Evolutionary conservation across 2,888 invertebrate genomes (phyloP).

Genomic region (Hirtodrosophila histrioides): DNA sequence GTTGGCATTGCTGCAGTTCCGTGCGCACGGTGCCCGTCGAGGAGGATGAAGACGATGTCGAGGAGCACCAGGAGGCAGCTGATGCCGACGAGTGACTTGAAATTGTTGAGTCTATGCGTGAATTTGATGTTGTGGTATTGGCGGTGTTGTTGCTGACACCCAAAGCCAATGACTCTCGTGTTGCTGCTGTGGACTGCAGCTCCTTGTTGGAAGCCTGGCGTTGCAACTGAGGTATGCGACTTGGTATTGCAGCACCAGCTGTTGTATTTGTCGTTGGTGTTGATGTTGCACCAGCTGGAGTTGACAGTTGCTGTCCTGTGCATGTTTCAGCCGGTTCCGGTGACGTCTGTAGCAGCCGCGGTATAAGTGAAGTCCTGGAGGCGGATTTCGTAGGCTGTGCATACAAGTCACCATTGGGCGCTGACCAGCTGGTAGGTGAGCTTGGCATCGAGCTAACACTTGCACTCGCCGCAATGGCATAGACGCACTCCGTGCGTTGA

Average conservation of each 20-base stretch:
- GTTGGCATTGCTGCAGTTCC: conserved; percentile 77
- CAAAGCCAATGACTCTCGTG: conserved; percentile 6
- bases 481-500: conserved; percentile 81
- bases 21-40: conserved; percentile 84
- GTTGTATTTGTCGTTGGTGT: conserved; percentile 8
- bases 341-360: conserved; percentile 51
- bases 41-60: conserved; percentile 64
- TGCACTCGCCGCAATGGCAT: conserved; percentile 74
- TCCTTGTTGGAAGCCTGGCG: conserved; percentile 62
- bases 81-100: conserved; percentile 60
- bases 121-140: conserved; percentile 20
- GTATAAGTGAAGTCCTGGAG: conserved; percentile 70
- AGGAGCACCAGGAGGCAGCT: conserved; percentile 49
- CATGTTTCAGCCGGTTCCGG: conserved; percentile 12
- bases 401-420: conserved; percentile 73
- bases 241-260: conserved; percentile 23
- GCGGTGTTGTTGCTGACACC: conserved; percentile 30
- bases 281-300: conserved; percentile 38
- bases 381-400: conserved; percentile 75
- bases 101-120: conserved; percentile 66
- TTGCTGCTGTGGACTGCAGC: conserved; percentile 23
- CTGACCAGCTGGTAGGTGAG: conserved; percentile 54
- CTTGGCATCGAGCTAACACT: conserved; percentile 41
- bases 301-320: conserved; percentile 51
- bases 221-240: conserved; percentile 79